A percentile compares a stretch with the other conserved stretches of the same genome.
Conservation (phyloP, 2,888 invertebrate genomes). For the Thecophora atra region DNA sequence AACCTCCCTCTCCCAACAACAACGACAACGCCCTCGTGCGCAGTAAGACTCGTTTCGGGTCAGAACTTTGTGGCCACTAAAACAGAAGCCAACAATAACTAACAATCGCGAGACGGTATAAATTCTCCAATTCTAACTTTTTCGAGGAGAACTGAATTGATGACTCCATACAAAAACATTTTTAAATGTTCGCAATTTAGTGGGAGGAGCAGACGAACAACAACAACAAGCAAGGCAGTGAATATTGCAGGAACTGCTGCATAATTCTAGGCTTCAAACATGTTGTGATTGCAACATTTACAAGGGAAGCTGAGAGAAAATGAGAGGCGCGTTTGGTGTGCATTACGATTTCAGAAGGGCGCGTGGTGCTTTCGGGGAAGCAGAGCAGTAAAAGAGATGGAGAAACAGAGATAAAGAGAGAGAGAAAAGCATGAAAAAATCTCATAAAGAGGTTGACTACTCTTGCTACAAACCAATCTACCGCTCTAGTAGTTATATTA, state of each 20-base stretch:
- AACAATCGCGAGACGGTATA: too few species aligned
- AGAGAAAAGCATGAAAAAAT: too few species aligned
- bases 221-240: not conserved
- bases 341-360: too few species aligned
- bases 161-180: too few species aligned
- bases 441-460: too few species aligned
- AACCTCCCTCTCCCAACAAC: slow-evolving; percentile 34
- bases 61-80: not conserved
- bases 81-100: slow-evolving; percentile 1
- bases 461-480: too few species aligned
- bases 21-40: slow-evolving; percentile 18
- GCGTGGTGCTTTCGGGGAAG: too few species aligned
- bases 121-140: too few species aligned
- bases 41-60: not conserved
- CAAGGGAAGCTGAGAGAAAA: not conserved
- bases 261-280: slow-evolving; percentile 46
- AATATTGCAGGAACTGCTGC: not conserved
- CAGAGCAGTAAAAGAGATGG: too few species aligned
- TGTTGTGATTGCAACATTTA: slow-evolving; percentile 41
- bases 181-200: not conserved
- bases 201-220: not conserved
- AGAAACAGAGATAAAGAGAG: too few species aligned
- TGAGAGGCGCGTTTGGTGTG: too few species aligned
- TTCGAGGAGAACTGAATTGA: not conserved
- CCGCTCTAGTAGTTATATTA: too few species aligned